A percentile compares a stretch with the other conserved stretches of the same genome.
These are phyloP conservation scores for Drosophila anomelani DNA, from an alignment of 2,888 invertebrate genomes.

Conservation along the genomic window DNA sequence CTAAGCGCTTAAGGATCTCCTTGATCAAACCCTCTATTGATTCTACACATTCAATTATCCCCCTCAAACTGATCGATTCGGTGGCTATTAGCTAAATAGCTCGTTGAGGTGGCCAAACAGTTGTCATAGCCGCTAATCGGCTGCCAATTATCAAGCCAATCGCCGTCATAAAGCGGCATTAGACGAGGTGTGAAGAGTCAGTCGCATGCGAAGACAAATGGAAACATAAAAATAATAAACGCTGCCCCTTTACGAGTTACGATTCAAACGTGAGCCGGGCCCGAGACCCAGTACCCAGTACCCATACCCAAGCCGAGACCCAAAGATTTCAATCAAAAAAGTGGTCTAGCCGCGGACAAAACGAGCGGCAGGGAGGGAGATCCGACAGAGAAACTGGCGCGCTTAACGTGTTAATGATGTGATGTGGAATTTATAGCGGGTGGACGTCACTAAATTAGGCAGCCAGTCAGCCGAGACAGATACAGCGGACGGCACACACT, in stretches of 20 bases:
- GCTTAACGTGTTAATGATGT: constrained; percentile 77
- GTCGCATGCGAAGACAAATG: constrained; percentile 42
- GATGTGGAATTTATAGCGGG: constrained; percentile 76
- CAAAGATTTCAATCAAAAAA: constrained; percentile 77
- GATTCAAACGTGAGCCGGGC: constrained; percentile 68
- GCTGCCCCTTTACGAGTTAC: constrained; percentile 58
- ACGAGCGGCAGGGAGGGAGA: constrained; percentile 10
- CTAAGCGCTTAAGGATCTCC: too few species aligned
- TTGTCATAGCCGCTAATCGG: constrained; percentile 55
- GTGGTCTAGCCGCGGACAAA: constrained; percentile 55
- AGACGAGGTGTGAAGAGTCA: constrained; percentile 68
- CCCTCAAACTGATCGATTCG: constrained; percentile 1
- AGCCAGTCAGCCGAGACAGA: constrained; percentile 40
- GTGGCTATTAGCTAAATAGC: constrained; percentile 12
- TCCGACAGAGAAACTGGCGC: constrained; percentile 31
- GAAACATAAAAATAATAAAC: constrained; percentile 61
- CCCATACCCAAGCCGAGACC: constrained; percentile 13
- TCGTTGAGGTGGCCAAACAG: constrained; percentile 2
- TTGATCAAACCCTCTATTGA: not conserved
- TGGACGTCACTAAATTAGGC: constrained; percentile 71
- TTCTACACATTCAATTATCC: not conserved
- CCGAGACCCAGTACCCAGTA: constrained; percentile 8
- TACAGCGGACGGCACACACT: constrained; percentile 13
- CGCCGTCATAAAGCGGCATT: constrained; percentile 51
- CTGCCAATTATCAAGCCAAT: constrained; percentile 51